phyloP scores from a whole-genome alignment of 2,797 vertebrate species.

The Helarctos malayanus region DNA sequence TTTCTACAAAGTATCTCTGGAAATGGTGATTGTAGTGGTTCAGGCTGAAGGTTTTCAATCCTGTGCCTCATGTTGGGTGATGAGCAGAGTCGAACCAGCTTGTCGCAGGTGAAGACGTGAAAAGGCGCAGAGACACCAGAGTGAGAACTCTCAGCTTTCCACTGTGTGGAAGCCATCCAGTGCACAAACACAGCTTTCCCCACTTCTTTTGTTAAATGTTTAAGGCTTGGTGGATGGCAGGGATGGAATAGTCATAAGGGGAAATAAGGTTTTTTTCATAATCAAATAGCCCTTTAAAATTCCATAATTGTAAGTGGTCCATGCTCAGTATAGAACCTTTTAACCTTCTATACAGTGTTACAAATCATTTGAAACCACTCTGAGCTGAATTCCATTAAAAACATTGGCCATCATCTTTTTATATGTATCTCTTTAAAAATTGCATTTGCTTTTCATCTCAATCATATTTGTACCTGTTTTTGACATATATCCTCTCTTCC shows the following conservation, averaged over 20 bases:
- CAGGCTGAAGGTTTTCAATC: not conserved
- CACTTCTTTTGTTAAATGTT: not conserved
- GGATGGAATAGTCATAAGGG: not conserved
- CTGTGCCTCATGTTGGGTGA: not conserved
- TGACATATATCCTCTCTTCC: not conserved
- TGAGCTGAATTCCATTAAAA: not conserved
- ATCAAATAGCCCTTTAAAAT: not conserved
- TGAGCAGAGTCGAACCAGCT: not conserved
- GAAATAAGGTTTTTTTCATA: not conserved
- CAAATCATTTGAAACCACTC: not conserved
- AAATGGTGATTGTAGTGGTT: not conserved
- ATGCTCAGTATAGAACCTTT: not conserved
- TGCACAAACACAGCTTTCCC: not conserved
- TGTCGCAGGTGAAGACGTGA: not conserved
- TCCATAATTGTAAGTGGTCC: not conserved
- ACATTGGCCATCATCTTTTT: not conserved
- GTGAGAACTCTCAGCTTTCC: not conserved
- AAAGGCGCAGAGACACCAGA: no score
- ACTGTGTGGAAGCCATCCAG: not conserved
- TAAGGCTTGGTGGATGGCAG: not conserved
- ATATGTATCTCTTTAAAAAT: not conserved
- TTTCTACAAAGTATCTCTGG: not conserved
- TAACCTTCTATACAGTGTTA: not conserved
- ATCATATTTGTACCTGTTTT: not conserved
- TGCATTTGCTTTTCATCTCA: not conserved